Conservation (phyloP, 1,140 invertebrate genomes). For the Bombus waltoni region DNA sequence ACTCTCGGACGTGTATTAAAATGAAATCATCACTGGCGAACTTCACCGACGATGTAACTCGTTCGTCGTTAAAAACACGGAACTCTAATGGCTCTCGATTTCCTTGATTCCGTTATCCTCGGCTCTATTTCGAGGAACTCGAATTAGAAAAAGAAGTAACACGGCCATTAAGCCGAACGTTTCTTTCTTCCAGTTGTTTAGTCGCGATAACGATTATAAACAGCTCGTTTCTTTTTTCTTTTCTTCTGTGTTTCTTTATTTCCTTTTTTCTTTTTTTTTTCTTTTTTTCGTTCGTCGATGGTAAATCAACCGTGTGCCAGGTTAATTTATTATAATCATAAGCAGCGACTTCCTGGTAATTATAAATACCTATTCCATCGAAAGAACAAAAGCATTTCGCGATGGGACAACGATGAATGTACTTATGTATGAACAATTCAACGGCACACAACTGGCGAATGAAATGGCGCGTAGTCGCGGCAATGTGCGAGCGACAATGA, state of each 20-base stretch:
- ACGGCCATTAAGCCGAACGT: background rate
- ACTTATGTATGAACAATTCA: background rate
- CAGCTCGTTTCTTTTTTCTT: background rate
- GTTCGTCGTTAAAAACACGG: constrained; percentile 32
- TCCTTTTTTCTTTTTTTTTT: no score
- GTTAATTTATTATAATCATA: background rate
- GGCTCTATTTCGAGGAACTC: background rate
- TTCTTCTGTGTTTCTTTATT: no score
- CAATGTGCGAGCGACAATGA: constrained; percentile 27
- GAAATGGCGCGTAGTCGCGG: background rate
- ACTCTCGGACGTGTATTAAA: constrained; percentile 43
- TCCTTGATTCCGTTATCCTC: background rate
- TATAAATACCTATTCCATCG: background rate
- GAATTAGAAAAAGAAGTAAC: background rate
- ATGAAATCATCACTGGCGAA: constrained; percentile 43
- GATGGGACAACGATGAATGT: background rate
- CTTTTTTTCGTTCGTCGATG: no score
- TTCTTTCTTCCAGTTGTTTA: background rate
- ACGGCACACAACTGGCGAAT: background rate
- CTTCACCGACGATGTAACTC: background rate
- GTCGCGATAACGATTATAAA: background rate
- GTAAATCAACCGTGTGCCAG: background rate
- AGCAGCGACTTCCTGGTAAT: background rate
- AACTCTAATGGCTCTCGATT: background rate
- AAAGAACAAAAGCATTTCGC: background rate